Conservation (phyloP, 2,888 invertebrate genomes). For the Tillus elongatus region DNA sequence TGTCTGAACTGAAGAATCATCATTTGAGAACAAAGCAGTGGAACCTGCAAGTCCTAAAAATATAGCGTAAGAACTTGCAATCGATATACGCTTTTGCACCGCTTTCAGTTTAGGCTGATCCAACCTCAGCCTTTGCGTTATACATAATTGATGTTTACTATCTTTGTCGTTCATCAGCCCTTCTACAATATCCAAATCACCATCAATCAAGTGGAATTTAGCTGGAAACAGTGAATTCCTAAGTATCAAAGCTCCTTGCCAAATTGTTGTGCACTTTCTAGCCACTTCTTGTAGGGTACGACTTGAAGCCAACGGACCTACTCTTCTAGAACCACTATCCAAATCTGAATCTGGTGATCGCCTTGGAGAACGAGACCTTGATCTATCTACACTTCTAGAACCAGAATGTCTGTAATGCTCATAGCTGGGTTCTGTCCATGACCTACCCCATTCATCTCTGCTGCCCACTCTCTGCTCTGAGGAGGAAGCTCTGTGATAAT, state of each 20-base stretch:
- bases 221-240: conserved; percentile 94
- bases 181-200: conserved; percentile 89
- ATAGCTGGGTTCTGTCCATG: conserved; percentile 51
- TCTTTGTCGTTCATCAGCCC: conserved; percentile 92
- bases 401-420: conserved; percentile 50
- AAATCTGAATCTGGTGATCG: conserved; percentile 74
- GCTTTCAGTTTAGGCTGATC: conserved; percentile 95
- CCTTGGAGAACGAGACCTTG: conserved; percentile 65
- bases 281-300: conserved; percentile 79
- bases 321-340: conserved; percentile 64
- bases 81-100: conserved; percentile 84
- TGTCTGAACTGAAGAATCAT: conserved; percentile 80
- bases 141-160: conserved; percentile 84
- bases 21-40: conserved; percentile 66
- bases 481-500: conserved; percentile 58
- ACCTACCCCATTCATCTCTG: conserved; percentile 64
- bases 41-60: conserved; percentile 86
- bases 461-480: conserved; percentile 58
- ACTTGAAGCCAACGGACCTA: conserved; percentile 66
- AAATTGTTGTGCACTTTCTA: conserved; percentile 72
- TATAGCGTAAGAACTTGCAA: conserved; percentile 86
- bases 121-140: conserved; percentile 85
- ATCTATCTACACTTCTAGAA: conserved; percentile 66
- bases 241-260: conserved; percentile 93
- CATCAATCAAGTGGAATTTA: conserved; percentile 88